Conservation (phyloP, 2,113 vertebrate genomes). For the Ceratotherium simum region DNA sequence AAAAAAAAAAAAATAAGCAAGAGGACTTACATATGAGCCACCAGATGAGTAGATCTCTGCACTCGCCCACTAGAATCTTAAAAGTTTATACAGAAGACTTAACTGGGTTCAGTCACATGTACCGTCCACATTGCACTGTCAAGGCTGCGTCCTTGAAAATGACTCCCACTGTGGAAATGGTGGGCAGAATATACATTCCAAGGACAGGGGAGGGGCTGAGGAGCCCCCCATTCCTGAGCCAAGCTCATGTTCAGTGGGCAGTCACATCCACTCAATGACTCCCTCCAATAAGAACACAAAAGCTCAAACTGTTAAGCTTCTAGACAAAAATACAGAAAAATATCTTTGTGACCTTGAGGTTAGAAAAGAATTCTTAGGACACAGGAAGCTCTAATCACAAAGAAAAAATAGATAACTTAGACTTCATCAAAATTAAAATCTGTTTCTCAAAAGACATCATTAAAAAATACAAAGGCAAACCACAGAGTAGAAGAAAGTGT, state of each 20-base stretch:
- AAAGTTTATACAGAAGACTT: neutral
- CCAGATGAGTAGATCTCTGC: neutral
- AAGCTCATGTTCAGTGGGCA: neutral
- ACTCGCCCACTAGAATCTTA: neutral
- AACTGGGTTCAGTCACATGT: neutral
- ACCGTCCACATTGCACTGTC: neutral
- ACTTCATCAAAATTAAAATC: constrained; percentile 1
- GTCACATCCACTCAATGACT: neutral
- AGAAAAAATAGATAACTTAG: neutral
- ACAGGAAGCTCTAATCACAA: neutral
- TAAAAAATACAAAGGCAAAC: neutral
- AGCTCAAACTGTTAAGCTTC: neutral
- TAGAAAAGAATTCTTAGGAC: neutral
- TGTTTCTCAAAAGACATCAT: neutral
- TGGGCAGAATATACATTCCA: neutral
- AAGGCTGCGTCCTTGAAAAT: neutral
- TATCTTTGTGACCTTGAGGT: neutral
- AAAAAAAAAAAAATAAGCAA: too few relatives aligned
- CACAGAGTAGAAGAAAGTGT: neutral
- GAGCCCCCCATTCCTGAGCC: neutral
- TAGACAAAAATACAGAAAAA: neutral
- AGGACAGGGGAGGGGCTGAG: neutral
- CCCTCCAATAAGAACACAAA: neutral
- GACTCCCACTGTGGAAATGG: neutral
- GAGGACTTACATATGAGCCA: neutral